These are phyloP conservation scores for Calyptommatus sinebrachiatus DNA, from an alignment of 2,113 vertebrate species.

Conservation along the genomic window DNA sequence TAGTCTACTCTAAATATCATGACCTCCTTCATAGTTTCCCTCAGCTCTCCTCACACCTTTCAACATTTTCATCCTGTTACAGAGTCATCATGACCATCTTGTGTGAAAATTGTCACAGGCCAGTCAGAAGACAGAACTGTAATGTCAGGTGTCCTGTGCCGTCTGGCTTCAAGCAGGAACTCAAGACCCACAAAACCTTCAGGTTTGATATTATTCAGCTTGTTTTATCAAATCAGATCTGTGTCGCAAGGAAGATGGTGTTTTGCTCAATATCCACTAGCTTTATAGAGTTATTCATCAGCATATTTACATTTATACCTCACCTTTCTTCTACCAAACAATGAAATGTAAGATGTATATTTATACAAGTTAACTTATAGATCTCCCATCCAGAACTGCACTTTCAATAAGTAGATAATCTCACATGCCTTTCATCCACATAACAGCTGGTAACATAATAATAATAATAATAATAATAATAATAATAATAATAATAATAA, in stretches of 20 bases:
- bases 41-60: background rate
- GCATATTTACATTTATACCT: too few species aligned
- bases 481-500: too few species aligned
- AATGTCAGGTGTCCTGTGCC: conserved; percentile 35
- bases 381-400: too few species aligned
- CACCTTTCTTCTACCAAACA: too few species aligned
- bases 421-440: too few species aligned
- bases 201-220: conserved; percentile 60
- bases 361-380: too few species aligned
- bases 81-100: conserved; percentile 76
- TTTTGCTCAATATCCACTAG: too few species aligned
- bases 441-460: too few species aligned
- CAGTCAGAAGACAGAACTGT: conserved; percentile 44
- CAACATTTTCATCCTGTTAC: conserved; percentile 4
- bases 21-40: background rate
- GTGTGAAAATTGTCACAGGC: conserved; percentile 72
- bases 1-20: background rate
- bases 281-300: too few species aligned
- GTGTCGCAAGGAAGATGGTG: conserved; percentile 21
- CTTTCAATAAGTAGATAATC: too few species aligned
- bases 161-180: conserved; percentile 12
- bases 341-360: too few species aligned
- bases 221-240: conserved; percentile 22
- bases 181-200: conserved; percentile 55
- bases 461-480: too few species aligned